Evolutionary conservation across 2,113 vertebrate species (phyloP), one percentile per base, ranked within the genome.

Genomic region (Poeciliopsis occidentalis): DNA sequence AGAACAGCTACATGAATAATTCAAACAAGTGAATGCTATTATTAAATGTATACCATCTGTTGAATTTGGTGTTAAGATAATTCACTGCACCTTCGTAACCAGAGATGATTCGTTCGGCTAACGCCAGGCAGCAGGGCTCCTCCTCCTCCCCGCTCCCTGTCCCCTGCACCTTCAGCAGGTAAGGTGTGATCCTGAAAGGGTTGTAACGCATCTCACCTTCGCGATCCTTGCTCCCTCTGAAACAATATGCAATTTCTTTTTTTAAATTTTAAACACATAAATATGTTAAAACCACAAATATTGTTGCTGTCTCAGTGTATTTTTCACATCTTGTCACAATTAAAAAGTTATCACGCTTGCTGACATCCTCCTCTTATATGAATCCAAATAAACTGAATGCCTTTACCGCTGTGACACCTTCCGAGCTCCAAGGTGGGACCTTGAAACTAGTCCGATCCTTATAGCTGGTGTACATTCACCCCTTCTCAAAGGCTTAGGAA

Each of bases 61-160:
- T 37, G 61, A 37, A 37, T 37, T 37, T 11, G 34, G 34, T 37
- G 12, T 13, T 32, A 32, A 54, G 63, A 2, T 39, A 11, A 61
- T 60, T 57, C n/a, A 12, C 30, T 29, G 3, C 88, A 96, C 97
- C 96, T 91, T 97, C 95, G 12, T 97, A 98, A 91, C 96, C 97
- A 69, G 97, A 97, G 89, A 95, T 96, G 83, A 96, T 94, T 89
- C 95, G 96, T 81, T 97, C 96, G 51, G 93, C 95, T 82, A 97
- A 84, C 0, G 91, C 93, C 44, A 98, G 88, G 57, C 96, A 98
- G 84, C 96, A 97, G 1, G 95, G 91, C 34, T 96, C 95, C 22
- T 94, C 80, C 67, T 94, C 94, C 3, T 68, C 81, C 0, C 82
- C 78, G 8, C 74, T 83, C 27, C 75, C 73, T 41, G 70, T 69